Percentiles rank a stretch among this genome's conserved stretches.
These are phyloP conservation scores for Ciconia maguari DNA, from an alignment of 2,113 vertebrate species.

Conservation along the genomic window DNA sequence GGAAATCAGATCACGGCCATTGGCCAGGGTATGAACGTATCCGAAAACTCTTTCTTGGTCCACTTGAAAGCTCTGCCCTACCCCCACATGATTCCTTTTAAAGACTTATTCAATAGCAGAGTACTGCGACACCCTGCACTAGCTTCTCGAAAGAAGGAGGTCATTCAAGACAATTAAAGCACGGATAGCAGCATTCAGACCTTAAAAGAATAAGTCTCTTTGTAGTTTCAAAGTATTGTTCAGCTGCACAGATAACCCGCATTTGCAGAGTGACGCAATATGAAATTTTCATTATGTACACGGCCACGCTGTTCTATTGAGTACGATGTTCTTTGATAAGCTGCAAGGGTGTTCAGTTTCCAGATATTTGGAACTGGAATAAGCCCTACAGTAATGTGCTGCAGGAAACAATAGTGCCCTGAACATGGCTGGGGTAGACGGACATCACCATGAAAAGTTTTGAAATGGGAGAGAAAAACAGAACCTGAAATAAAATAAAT, in stretches of 20 bases:
- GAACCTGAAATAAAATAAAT: not conserved
- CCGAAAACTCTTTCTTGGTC: not conserved
- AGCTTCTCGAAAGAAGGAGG: slow-evolving; percentile 5
- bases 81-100: not conserved
- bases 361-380: not conserved
- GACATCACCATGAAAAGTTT: not conserved
- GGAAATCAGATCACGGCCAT: accelerated
- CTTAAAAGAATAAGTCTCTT: slow-evolving; percentile 25
- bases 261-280: not conserved
- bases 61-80: not conserved
- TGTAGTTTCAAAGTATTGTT: slow-evolving; percentile 12
- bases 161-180: slow-evolving; percentile 25
- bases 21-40: not conserved
- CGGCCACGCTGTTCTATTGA: not conserved
- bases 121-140: not conserved
- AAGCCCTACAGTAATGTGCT: not conserved
- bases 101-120: slow-evolving; percentile 1
- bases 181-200: not conserved
- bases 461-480: not conserved
- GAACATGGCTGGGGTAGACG: not conserved
- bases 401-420: not conserved
- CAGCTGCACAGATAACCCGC: not conserved
- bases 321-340: not conserved
- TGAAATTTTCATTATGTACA: not conserved
- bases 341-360: not conserved